Conservation (phyloP, 2,888 invertebrate species). For the Trilocha varians region DNA sequence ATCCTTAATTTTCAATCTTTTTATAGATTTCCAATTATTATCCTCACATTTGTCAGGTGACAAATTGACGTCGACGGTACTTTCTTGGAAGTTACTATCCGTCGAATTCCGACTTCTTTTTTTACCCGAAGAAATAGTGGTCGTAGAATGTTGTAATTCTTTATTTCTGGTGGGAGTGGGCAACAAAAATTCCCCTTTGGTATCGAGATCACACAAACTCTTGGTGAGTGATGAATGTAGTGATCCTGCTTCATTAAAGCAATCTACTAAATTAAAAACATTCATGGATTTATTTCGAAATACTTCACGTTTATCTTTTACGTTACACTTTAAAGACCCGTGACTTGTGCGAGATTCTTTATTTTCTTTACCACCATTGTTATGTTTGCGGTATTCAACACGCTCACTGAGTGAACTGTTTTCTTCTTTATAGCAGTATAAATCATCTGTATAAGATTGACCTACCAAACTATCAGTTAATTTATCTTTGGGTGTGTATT, state of each 20-base stretch:
- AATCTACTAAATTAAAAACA: constrained; percentile 63
- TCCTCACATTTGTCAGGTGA: constrained; percentile 65
- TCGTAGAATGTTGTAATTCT: constrained; percentile 57
- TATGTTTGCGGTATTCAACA: constrained; percentile 39
- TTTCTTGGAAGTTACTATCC: constrained; percentile 62
- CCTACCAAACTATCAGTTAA: constrained; percentile 46
- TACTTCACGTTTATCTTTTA: constrained; percentile 61
- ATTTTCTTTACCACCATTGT: constrained; percentile 55
- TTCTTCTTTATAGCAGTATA: constrained; percentile 29
- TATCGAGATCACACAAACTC: constrained; percentile 61
- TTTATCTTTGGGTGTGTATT: constrained; percentile 34
- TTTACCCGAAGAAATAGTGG: constrained; percentile 64
- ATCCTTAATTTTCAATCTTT: constrained; percentile 66
- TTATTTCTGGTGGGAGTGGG: constrained; percentile 46
- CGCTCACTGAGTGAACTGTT: constrained; percentile 32
- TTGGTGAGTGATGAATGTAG: constrained; percentile 61
- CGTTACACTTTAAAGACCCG: constrained; percentile 32
- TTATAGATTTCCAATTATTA: constrained; percentile 67
- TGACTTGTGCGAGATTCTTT: constrained; percentile 40
- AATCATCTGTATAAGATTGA: constrained; percentile 43
- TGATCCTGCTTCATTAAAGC: constrained; percentile 55
- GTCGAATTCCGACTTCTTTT: constrained; percentile 66
- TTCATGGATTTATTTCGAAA: constrained; percentile 67
- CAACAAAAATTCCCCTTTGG: constrained; percentile 53
- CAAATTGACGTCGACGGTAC: constrained; percentile 45